phyloP scores from a whole-genome alignment of 2,113 vertebrate genomes.

The Penelope pileata region DNA sequence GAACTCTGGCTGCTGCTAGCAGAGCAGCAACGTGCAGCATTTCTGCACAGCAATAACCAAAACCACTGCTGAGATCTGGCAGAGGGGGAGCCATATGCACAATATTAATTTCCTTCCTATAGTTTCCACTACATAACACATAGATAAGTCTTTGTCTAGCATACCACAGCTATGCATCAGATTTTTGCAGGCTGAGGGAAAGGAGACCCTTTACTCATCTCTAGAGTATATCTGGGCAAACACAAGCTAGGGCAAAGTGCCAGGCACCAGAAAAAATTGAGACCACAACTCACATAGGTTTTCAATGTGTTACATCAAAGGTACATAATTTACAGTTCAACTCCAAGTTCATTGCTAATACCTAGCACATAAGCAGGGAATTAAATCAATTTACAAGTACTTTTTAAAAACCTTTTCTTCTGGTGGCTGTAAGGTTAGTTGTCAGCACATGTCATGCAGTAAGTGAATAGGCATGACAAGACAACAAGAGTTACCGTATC shows the following conservation, averaged over 20 bases:
- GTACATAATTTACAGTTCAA: not conserved
- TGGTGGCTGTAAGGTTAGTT: not conserved
- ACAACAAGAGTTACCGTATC: not conserved
- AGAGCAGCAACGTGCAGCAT: not conserved
- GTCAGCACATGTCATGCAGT: not conserved
- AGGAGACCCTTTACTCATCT: constrained; percentile 40
- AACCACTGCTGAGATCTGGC: not conserved
- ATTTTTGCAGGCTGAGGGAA: not conserved
- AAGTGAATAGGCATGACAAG: not conserved
- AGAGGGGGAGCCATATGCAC: not conserved
- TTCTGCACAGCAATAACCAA: not conserved
- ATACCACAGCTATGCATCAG: constrained; percentile 18
- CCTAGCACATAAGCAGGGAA: not conserved
- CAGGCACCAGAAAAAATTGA: not conserved
- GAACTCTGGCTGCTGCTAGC: not conserved
- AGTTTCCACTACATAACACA: not conserved
- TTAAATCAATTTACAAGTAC: not conserved
- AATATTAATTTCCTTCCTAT: not conserved
- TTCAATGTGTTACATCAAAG: not conserved
- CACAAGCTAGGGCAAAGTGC: not conserved
- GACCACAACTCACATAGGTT: not conserved
- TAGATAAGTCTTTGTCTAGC: constrained; percentile 10
- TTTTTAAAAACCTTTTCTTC: not conserved
- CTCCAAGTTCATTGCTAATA: not conserved
- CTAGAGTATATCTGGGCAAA: not conserved